phyloP scores from a whole-genome alignment of 2,113 vertebrate species.

The Tiliqua scincoides region DNA sequence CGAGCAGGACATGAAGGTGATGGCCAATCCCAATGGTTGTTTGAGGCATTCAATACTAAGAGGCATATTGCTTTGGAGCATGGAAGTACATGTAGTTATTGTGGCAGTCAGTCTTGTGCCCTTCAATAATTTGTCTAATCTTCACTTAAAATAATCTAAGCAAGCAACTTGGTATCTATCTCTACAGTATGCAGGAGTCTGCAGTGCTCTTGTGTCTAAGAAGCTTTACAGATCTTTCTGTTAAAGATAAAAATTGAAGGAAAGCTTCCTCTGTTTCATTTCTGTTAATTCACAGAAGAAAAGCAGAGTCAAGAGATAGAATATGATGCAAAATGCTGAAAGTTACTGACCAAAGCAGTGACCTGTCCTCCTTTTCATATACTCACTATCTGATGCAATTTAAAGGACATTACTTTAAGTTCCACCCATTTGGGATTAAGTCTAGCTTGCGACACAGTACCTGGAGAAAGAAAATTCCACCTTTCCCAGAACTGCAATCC shows the following conservation, averaged over 20 bases:
- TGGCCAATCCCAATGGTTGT: neutral
- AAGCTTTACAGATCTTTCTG: neutral
- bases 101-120: no score
- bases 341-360: conserved; percentile 44
- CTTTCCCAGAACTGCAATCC: no score
- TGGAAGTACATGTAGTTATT: neutral
- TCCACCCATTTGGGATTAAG: neutral
- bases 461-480: no score
- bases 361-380: conserved; percentile 45
- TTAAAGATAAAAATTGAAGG: neutral
- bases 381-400: conserved; percentile 20
- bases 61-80: neutral
- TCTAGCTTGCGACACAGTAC: no score
- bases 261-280: neutral
- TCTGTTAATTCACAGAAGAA: neutral
- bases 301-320: no score
- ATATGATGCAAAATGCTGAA: conserved; percentile 33
- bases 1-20: neutral
- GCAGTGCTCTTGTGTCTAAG: neutral
- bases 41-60: neutral
- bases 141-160: neutral
- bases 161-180: neutral
- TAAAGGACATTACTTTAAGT: neutral
- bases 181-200: neutral
- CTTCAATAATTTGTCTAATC: neutral